These are phyloP conservation scores for Linyphia triangularis DNA, from an alignment of 2,888 invertebrate species.

Conservation along the genomic window DNA sequence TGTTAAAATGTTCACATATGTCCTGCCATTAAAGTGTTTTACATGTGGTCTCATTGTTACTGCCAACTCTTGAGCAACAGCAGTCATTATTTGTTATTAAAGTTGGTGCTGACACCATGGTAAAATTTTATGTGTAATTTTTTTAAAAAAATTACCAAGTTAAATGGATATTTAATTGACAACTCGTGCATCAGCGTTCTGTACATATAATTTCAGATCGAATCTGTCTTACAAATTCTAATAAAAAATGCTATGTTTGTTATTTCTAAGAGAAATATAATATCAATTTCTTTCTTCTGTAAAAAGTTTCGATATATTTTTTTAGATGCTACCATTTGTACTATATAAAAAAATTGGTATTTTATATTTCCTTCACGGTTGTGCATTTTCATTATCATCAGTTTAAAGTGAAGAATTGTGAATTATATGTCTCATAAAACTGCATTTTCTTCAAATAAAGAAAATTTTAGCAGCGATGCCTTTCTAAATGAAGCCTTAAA, in stretches of 20 bases:
- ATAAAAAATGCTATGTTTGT: background rate
- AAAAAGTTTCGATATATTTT: background rate
- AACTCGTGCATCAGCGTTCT: background rate
- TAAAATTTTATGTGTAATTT: conserved; percentile 13
- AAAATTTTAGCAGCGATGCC: conserved; percentile 23
- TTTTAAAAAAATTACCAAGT: conserved; percentile 18
- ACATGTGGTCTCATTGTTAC: conserved; percentile 66
- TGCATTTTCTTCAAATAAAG: background rate
- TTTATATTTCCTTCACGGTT: background rate
- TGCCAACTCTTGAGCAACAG: conserved; percentile 62
- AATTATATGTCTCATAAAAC: background rate
- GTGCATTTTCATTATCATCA: background rate
- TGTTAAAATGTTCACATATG: conserved; percentile 60
- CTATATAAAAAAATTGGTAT: background rate
- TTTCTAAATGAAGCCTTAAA: conserved; percentile 25
- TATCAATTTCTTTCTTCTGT: background rate
- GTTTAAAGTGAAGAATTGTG: no score
- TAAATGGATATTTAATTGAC: conserved; percentile 46
- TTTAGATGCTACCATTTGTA: background rate
- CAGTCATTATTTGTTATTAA: conserved; percentile 6
- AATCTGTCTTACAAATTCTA: conserved; percentile 5
- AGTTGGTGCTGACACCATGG: conserved; percentile 51
- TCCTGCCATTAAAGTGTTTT: conserved; percentile 67
- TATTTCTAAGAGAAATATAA: conserved; percentile 13
- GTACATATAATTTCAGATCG: conserved; percentile 66